phyloP scores from a whole-genome alignment of 1,140 invertebrate species.

The Drosophila watanabei region DNA sequence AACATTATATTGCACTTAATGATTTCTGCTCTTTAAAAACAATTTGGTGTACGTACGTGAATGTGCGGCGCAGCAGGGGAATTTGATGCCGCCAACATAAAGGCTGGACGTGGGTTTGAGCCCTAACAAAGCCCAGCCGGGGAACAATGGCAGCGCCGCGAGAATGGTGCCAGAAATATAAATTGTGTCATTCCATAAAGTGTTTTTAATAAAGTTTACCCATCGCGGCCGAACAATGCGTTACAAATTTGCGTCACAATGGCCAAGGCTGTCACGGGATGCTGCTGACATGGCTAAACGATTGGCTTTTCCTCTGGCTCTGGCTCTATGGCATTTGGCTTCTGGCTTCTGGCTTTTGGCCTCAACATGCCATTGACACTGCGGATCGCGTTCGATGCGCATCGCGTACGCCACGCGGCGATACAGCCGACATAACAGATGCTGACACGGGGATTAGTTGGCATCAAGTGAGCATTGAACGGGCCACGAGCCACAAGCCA shows the following conservation, averaged over 20 bases:
- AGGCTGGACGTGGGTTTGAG: background rate
- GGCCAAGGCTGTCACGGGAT: conserved; percentile 30
- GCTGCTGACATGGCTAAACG: conserved; percentile 43
- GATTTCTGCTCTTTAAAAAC: conserved; percentile 48
- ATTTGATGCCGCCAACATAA: conserved; percentile 5
- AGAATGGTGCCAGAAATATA: conserved; percentile 37
- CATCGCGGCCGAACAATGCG: conserved; percentile 63
- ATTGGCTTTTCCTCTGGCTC: conserved; percentile 30
- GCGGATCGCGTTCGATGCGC: conserved; percentile 49
- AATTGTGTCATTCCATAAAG: conserved; percentile 58
- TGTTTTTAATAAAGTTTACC: conserved; percentile 62
- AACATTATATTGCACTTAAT: conserved; percentile 50
- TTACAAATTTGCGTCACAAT: conserved; percentile 76
- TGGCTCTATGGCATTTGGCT: conserved; percentile 7
- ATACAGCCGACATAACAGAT: conserved; percentile 51
- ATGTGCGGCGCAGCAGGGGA: conserved; percentile 30
- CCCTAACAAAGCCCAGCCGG: conserved; percentile 13
- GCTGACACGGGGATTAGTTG: conserved; percentile 71
- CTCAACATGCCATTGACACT: conserved; percentile 52
- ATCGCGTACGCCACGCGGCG: conserved; percentile 26
- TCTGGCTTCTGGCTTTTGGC: conserved; percentile 13
- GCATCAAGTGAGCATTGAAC: conserved; percentile 68
- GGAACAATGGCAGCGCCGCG: conserved; percentile 22
- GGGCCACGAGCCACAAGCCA: conserved; percentile 18
- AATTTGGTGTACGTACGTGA: conserved; percentile 37